Evolutionary conservation across 2,888 invertebrate genomes (phyloP).

Genomic region (Sphaeridia pumilis): DNA sequence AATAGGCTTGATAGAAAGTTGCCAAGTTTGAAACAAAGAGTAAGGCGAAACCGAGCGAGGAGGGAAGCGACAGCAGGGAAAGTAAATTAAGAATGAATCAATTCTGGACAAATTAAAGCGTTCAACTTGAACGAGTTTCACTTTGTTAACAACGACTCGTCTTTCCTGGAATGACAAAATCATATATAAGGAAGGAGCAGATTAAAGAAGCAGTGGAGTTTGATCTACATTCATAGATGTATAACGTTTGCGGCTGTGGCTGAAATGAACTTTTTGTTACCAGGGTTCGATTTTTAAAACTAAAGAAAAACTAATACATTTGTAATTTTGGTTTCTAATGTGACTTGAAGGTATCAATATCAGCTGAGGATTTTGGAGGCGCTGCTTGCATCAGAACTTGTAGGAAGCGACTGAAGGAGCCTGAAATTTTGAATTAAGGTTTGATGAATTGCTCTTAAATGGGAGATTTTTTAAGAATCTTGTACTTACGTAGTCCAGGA

Average conservation of each 20-base stretch:
- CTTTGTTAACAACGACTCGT: too few relatives aligned
- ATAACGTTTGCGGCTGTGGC: too few relatives aligned
- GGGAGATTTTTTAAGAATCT: neutral
- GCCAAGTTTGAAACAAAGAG: constrained; percentile 1
- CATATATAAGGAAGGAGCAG: too few relatives aligned
- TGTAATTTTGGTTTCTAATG: too few relatives aligned
- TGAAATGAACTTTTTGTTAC: too few relatives aligned
- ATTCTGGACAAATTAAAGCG: constrained; percentile 1
- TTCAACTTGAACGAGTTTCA: constrained; percentile 1
- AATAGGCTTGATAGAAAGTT: neutral
- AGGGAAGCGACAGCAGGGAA: neutral
- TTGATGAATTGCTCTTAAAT: neutral
- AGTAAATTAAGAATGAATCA: constrained; percentile 3
- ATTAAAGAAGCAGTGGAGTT: too few relatives aligned
- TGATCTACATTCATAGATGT: too few relatives aligned
- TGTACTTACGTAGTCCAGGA: constrained; percentile 36
- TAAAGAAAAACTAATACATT: too few relatives aligned
- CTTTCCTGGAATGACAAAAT: too few relatives aligned
- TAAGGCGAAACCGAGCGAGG: too few relatives aligned
- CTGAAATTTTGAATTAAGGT: constrained; percentile 3
- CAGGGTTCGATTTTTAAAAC: too few relatives aligned
- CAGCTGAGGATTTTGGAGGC: constrained; percentile 1
- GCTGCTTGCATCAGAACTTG: constrained; percentile 14
- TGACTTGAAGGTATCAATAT: too few relatives aligned
- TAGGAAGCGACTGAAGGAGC: constrained; percentile 5